Base-by-base conservation (phyloP, 2,888 invertebrate species). In the Apocheima hispidaria region DNA sequence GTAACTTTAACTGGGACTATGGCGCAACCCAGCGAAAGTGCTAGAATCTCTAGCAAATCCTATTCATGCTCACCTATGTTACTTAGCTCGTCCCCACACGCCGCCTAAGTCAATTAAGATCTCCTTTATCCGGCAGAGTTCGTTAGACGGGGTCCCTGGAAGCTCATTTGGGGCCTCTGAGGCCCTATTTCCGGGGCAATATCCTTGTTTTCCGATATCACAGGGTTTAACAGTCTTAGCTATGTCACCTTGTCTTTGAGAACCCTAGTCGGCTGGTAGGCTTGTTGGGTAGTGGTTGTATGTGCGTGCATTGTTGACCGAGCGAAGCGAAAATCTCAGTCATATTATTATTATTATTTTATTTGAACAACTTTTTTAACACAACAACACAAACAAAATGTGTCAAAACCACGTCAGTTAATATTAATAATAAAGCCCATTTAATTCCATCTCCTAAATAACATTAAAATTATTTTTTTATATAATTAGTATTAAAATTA, bases 161-260 rank as follows among this genome's bases (percentile, higher is more conserved):
- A 51, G 14, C 26, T 21, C 58, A 52, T 58, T 52, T 46, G 18
- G 46, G 35, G 28, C 40, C 51, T 28, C 28, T 49, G 30, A 28
- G 40, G 38, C 40, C 40, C 21, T 23, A 35, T 49, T 40, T 28
- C 51, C 40, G 20, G 30, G 14, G 36, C 51, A 51, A 51, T 51
- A 40, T 51, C 38, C 51, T 51, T 51, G 51, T 51, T 51, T 51
- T 40, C 51, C 51, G 51, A 51, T 51, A 51, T 40, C 51, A 30
- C 50, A 14, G 40, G 49, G 51, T 1, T 40, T 51, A 40, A 30
- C 40, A 40, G 28, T 18, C 51, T 51, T 28, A 40, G 28, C 5
- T 35, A 21, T 21, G n/a, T 35, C 35, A 28, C 35, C 21, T 49
- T 9, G 49, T 35, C 35, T 36, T 23, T 35, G 49, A 48, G 33